These are phyloP conservation scores for Ladona fulva DNA, from an alignment of 1,140 invertebrate genomes.

Conservation along the genomic window DNA sequence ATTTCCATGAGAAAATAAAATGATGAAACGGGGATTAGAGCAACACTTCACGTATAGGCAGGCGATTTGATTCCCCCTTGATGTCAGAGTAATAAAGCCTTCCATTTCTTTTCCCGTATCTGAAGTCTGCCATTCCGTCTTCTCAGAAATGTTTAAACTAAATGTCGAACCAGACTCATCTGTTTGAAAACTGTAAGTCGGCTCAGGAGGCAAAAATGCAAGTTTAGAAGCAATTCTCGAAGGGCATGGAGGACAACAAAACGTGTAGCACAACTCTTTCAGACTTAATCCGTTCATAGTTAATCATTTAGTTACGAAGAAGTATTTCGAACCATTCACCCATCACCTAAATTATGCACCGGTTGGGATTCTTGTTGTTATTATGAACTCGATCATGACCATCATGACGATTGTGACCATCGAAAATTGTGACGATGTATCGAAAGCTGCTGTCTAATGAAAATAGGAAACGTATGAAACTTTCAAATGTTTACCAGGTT, in stretches of 20 bases:
- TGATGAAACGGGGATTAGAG: conserved; percentile 47
- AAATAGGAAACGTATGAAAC: no score
- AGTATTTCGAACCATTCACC: no score
- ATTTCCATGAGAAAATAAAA: conserved; percentile 59
- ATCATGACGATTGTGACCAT: no score
- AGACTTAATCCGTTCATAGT: conserved; percentile 36
- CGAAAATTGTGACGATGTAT: no score
- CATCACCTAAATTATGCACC: no score
- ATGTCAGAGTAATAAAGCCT: conserved; percentile 40
- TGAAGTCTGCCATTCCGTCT: conserved; percentile 57
- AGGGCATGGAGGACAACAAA: conserved; percentile 63
- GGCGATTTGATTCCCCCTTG: conserved; percentile 48
- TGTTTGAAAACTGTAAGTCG: conserved; percentile 46
- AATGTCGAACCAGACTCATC: conserved; percentile 28
- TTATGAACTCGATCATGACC: no score
- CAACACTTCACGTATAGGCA: conserved; percentile 54
- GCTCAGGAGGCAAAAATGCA: conserved; percentile 61
- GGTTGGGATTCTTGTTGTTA: no score
- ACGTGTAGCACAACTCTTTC: conserved; percentile 56
- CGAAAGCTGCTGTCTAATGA: no score
- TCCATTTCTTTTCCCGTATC: conserved; percentile 53
- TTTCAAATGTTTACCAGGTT: no score
- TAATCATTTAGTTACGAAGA: no score
- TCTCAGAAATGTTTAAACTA: conserved; percentile 43
- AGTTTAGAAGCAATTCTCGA: conserved; percentile 58